A percentile compares a stretch with the other conserved stretches of the same genome.
Evolutionary conservation across 2,888 invertebrate species (phyloP).

Genomic region (Lottia gigantea): DNA sequence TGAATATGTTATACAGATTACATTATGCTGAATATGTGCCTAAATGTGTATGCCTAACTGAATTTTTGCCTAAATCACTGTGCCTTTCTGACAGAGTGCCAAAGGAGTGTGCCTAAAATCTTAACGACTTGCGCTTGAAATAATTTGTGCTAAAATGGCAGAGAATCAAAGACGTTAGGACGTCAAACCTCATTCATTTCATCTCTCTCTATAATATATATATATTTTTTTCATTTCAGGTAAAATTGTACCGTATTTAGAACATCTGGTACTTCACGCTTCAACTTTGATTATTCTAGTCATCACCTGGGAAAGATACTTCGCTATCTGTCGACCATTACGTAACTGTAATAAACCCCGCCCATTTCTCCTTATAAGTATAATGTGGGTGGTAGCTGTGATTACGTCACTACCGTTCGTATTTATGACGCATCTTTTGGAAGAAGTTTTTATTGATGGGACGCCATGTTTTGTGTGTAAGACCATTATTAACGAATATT

Average conservation of each 20-base stretch:
- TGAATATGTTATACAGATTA: no score
- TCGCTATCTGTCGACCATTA: slow-evolving; percentile 91
- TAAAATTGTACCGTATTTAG: slow-evolving; percentile 91
- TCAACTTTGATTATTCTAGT: slow-evolving; percentile 92
- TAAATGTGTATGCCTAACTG: no score
- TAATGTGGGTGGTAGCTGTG: slow-evolving; percentile 64
- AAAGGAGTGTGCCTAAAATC: no score
- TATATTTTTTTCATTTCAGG: slow-evolving; percentile 74
- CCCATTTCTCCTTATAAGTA: slow-evolving; percentile 16
- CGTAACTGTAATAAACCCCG: slow-evolving; percentile 69
- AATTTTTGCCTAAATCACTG: no score
- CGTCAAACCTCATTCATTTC: no score
- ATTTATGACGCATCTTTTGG: slow-evolving; percentile 81
- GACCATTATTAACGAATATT: slow-evolving; percentile 27
- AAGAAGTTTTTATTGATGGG: slow-evolving; percentile 73
- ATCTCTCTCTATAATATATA: neutral
- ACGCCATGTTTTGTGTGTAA: slow-evolving; percentile 33
- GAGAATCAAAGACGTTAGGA: no score
- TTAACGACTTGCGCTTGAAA: no score
- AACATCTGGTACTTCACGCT: slow-evolving; percentile 90
- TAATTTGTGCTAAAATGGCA: no score
- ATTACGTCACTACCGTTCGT: slow-evolving; percentile 78
- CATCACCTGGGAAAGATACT: slow-evolving; percentile 90
- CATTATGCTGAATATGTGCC: no score
- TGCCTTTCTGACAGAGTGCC: no score